phyloP scores from a whole-genome alignment of 2,888 invertebrate genomes.

The Liposcelis brunnea region DNA sequence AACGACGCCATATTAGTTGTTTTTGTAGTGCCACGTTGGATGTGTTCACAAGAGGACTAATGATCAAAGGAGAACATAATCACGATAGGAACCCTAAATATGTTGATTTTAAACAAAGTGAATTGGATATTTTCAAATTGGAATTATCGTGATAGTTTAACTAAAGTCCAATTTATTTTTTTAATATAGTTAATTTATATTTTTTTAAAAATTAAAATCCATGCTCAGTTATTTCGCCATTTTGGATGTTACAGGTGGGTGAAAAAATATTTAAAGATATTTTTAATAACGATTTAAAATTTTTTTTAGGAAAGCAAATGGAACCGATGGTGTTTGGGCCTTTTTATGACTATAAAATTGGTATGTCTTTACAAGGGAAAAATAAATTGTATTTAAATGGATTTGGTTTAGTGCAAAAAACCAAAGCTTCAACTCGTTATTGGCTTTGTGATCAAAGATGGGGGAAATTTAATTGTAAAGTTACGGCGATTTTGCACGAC shows the following conservation, averaged over 20 bases:
- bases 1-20: not conserved
- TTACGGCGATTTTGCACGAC: not conserved
- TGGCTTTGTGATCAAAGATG: constrained; percentile 5
- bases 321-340: no score
- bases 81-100: not conserved
- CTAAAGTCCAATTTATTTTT: no score
- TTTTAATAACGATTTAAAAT: no score
- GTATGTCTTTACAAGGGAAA: not conserved
- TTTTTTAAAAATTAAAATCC: no score
- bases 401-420: constrained; percentile 1
- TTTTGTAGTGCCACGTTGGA: not conserved
- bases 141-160: no score
- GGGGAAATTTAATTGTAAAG: not conserved
- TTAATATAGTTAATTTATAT: no score
- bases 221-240: no score
- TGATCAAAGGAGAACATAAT: not conserved
- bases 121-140: no score
- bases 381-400: not conserved
- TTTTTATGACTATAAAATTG: constrained; percentile 1
- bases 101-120: not conserved
- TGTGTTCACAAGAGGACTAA: not conserved
- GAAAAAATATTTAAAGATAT: no score
- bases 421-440: not conserved
- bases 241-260: no score
- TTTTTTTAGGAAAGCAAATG: no score